These are phyloP conservation scores for Speoplatyrhinus poulsoni DNA, from an alignment of 2,113 vertebrate genomes.

Conservation along the genomic window DNA sequence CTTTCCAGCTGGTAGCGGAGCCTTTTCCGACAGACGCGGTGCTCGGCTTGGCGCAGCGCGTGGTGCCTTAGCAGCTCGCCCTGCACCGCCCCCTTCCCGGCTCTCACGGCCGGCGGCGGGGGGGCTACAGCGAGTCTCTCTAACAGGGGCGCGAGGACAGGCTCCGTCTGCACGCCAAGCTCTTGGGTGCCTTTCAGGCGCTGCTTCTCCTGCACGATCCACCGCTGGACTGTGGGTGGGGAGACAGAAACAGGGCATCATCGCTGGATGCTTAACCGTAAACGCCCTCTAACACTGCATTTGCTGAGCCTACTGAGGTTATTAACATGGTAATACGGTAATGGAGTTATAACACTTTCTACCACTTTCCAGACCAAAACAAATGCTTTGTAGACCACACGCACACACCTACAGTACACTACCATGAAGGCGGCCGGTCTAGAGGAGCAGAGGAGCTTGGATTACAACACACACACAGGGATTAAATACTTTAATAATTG, in stretches of 20 bases:
- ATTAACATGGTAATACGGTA: too few relatives aligned
- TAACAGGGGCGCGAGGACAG: constrained; percentile 25
- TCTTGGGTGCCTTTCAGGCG: constrained; percentile 74
- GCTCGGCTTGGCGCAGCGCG: constrained; percentile 77
- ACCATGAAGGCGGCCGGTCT: too few relatives aligned
- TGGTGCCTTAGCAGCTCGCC: constrained; percentile 81
- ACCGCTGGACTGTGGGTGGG: constrained; percentile 83
- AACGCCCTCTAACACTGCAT: neutral
- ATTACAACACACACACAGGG: too few relatives aligned
- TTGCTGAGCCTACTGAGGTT: neutral
- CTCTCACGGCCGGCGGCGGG: constrained; percentile 47
- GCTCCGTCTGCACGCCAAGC: constrained; percentile 80
- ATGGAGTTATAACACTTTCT: too few relatives aligned
- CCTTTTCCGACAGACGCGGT: constrained; percentile 76
- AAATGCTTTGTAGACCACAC: too few relatives aligned
- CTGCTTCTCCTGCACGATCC: constrained; percentile 83
- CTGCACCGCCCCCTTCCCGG: constrained; percentile 80
- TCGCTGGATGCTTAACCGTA: neutral
- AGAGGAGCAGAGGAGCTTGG: too few relatives aligned
- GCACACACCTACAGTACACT: too few relatives aligned
- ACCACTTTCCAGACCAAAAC: too few relatives aligned
- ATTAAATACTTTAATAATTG: too few relatives aligned
- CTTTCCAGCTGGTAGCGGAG: constrained; percentile 85
- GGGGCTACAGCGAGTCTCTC: constrained; percentile 24
- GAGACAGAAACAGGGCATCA: neutral